phyloP scores from a whole-genome alignment of 2,888 invertebrate species.

The Caenorhabditis wallacei region DNA sequence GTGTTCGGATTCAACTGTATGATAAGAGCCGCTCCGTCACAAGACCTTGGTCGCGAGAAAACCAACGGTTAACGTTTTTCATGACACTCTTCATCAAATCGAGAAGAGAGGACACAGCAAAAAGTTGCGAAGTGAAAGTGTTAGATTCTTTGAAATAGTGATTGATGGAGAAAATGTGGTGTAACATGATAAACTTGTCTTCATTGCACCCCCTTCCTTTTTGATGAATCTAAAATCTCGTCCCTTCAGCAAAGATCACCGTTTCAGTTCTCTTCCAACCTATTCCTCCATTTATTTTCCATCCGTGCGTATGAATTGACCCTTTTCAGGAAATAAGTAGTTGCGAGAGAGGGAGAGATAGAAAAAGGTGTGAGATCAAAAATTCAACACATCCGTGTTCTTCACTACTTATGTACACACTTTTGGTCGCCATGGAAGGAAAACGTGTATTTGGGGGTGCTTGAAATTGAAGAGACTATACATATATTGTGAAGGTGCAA shows the following conservation, averaged over 20 bases:
- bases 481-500: slow-evolving; percentile 12
- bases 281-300: background rate
- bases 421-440: background rate
- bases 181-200: slow-evolving; percentile 57
- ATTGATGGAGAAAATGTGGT: slow-evolving; percentile 30
- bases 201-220: slow-evolving; percentile 23
- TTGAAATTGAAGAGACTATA: background rate
- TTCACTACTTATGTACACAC: slow-evolving; percentile 37
- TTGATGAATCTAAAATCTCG: background rate
- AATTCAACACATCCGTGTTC: slow-evolving; percentile 44
- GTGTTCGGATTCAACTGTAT: slow-evolving; percentile 45
- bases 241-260: slow-evolving; percentile 29
- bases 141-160: slow-evolving; percentile 45
- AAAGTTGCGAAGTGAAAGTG: slow-evolving; percentile 41
- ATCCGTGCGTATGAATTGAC: slow-evolving; percentile 41
- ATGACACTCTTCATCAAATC: background rate
- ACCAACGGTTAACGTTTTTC: slow-evolving; percentile 33
- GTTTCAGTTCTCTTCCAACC: background rate
- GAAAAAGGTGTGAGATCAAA: slow-evolving; percentile 41
- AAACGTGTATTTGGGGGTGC: slow-evolving; percentile 10
- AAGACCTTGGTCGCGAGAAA: slow-evolving; percentile 40
- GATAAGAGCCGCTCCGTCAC: slow-evolving; percentile 38
- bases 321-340: slow-evolving; percentile 30
- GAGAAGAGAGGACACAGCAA: slow-evolving; percentile 1
- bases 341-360: background rate